Conservation (phyloP, 1,140 invertebrate species). For the Portunus trituberculatus region DNA sequence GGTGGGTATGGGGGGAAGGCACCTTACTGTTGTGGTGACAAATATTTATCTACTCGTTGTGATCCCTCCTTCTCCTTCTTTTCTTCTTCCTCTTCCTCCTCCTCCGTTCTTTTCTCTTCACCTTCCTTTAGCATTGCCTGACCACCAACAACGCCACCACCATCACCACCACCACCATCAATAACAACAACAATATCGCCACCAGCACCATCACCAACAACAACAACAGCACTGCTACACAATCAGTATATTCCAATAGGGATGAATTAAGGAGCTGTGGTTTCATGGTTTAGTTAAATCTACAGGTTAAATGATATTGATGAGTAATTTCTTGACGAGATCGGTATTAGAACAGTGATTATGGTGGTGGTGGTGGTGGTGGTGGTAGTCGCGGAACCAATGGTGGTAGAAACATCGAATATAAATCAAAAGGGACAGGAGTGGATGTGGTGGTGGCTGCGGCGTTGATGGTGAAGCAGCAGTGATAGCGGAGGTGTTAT, state of each 20-base stretch:
- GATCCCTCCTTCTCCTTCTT: neutral
- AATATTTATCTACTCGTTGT: conserved; percentile 55
- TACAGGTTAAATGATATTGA: too few relatives aligned
- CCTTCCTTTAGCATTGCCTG: neutral
- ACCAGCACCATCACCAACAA: neutral
- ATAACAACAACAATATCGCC: neutral
- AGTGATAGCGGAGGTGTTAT: neutral
- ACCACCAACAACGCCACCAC: neutral
- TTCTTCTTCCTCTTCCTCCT: neutral
- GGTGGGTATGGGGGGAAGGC: neutral
- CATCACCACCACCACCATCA: neutral
- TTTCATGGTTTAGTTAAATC: too few relatives aligned
- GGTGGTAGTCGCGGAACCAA: neutral
- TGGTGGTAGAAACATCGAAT: too few relatives aligned
- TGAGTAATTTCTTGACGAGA: too few relatives aligned
- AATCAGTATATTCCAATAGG: too few relatives aligned
- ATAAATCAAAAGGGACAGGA: too few relatives aligned
- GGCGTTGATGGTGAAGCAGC: neutral
- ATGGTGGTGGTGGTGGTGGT: neutral
- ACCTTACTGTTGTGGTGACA: conserved; percentile 53
- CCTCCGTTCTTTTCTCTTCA: neutral
- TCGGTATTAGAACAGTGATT: too few relatives aligned
- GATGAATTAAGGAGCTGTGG: too few relatives aligned
- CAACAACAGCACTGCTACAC: neutral
- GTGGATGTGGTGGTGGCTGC: neutral